Evolutionary conservation across 2,797 vertebrate species (phyloP).

Genomic region (Saxicola maurus): DNA sequence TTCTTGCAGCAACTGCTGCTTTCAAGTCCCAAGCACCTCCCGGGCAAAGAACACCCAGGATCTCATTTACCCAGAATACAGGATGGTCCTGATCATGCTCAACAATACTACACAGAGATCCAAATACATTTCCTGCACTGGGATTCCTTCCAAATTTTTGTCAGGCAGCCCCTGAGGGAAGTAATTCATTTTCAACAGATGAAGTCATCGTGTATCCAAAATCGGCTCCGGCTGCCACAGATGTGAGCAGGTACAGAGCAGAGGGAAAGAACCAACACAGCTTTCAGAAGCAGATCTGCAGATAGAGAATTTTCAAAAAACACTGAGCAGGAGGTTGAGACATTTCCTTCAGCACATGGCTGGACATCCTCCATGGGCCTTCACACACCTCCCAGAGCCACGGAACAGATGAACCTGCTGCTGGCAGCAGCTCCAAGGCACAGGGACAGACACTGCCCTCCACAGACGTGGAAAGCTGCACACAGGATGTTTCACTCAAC

Average conservation of each 20-base stretch:
- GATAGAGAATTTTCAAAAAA: background rate
- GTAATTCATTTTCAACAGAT: background rate
- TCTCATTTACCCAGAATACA: constrained; percentile 3
- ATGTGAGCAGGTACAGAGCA: background rate
- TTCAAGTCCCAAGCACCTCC: constrained; percentile 21
- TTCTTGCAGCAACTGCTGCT: constrained; percentile 7
- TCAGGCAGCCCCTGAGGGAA: constrained; percentile 5
- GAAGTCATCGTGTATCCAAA: constrained; percentile 18
- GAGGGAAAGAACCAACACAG: background rate
- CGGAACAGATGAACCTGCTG: background rate
- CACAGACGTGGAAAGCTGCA: background rate
- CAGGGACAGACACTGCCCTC: background rate
- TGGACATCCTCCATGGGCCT: background rate
- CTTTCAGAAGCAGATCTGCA: background rate
- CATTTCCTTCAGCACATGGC: background rate
- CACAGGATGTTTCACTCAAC: background rate
- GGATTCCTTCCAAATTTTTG: background rate
- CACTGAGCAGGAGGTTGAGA: background rate
- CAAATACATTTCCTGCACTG: constrained; percentile 22
- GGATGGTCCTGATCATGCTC: constrained; percentile 23
- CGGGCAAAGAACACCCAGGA: constrained; percentile 8
- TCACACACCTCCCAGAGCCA: background rate
- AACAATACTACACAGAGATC: background rate
- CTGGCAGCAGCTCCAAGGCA: background rate
- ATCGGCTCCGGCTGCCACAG: background rate